Base-by-base conservation (phyloP, 2,797 vertebrate genomes). In the Miichthys miiuy region DNA sequence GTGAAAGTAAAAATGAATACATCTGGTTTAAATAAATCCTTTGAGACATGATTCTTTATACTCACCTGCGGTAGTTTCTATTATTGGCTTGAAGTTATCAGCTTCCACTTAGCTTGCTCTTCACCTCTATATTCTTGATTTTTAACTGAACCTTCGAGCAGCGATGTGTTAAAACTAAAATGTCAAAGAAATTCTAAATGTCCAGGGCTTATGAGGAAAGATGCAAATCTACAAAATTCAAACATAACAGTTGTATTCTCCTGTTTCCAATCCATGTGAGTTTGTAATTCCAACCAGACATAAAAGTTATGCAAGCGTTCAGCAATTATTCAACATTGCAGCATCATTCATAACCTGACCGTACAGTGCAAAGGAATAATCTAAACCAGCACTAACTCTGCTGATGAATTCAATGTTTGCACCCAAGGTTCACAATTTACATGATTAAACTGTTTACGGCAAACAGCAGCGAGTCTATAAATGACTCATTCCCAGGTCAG, bases 341-440 rank as follows among this genome's bases (percentile, higher is more conserved):
- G 14, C 30, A 25, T 77, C 2, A 46, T 76, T 78, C 4, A 27
- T 30, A 23, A 68, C 61, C 30, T 27, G 16, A 46, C 41, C 65
- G 61, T 48, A 48, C 27, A 56, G 64, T 30, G 1, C 21, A 70
- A 57, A 80, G 46, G 77, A 75, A 56, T 64, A 2, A 61, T 69
- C 46, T 52, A 70, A 21, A 21, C 12, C 50, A 34, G 16, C 62
- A 52, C 9, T 41, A 5, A 18, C 44, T 64, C 61, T 56, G 72
- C 72, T 44, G 46, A 81, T 80, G 30, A 63, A 66, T 84, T 64
- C 57, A 73, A 38, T 67, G 48, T 76, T 71, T 66, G 30, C 14
- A 67, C 62, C 50, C 25, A 34, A 55, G 56, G 69, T 42, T 79
- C 34, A 67, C 80, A 47, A 82, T 83, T 84, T 77, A 60, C 60